Evolutionary conservation across 2,888 invertebrate species (phyloP), one percentile per base, ranked within the genome.

Genomic region (Schizotus pectinicornis): DNA sequence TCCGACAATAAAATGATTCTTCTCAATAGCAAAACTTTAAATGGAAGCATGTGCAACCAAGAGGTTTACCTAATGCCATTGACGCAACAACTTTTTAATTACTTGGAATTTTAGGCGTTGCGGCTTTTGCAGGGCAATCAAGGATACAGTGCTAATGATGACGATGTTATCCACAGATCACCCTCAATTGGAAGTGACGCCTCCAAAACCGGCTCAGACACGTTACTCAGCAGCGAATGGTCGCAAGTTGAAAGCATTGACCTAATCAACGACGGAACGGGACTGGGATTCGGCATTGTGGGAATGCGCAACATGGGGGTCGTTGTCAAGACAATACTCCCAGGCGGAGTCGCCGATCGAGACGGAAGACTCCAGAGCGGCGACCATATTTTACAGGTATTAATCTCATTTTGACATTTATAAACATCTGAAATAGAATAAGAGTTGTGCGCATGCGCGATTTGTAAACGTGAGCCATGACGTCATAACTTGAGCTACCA

Each of bases 301-400:
- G 98, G 98, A 14, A 94, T 94, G 45, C 88, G 97, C 69, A 95
- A 95, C 67, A 97, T 98, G 67, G 98, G 99, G 5, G 98, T 99
- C n/a, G 98, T 99, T 63, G 98, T 99, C 8, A 99, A 99, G 81
- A 98, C 98, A 9, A 98, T 99, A 68, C 83, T 98, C 58, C 95
- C 97, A 0, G 98, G 97, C 5, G 98, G 98, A 50, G 96, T 98
- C 2, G 98, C 99, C 6, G 98, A 98, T 81, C 87, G 95, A 69
- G 98, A 99, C 82, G 95, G 95, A n/a, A 87, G 97, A 46, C 85
- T 99, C 46, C 94, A 94, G 74, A 96, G 97, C 74, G 98, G 98
- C 5, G 99, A 99, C 81, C 98, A 98, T 81, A 96, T 99, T 73
- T 83, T 99, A 62, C 98, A 98, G 83, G 95, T 97, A 72, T 43